Percentiles rank a stretch among this genome's conserved stretches.
Evolutionary conservation across 2,888 invertebrate species (phyloP).

Genomic region (Diarsia brunnea): DNA sequence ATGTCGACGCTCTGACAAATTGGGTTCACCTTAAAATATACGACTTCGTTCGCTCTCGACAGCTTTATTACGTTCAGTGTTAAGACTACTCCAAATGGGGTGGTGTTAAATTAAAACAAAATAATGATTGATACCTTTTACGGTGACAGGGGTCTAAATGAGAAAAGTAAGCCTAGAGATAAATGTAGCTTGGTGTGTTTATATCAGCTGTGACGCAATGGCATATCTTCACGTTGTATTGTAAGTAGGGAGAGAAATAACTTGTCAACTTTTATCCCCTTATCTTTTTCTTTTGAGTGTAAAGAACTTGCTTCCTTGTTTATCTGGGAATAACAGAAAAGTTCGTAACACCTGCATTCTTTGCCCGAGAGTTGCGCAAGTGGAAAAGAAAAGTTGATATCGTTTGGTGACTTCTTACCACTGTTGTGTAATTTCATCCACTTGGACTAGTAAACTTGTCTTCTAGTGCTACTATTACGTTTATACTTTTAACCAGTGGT

Average conservation of each 20-base stretch:
- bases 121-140: constrained; percentile 64
- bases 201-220: constrained; percentile 54
- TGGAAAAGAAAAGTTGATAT: constrained; percentile 27
- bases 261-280: constrained; percentile 40
- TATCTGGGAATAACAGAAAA: constrained; percentile 47
- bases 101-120: constrained; percentile 66
- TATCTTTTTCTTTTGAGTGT: constrained; percentile 52
- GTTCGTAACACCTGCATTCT: constrained; percentile 50
- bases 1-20: constrained; percentile 78
- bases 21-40: constrained; percentile 70
- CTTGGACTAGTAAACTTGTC: not conserved
- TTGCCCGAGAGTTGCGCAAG: constrained; percentile 44
- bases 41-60: constrained; percentile 74
- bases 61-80: constrained; percentile 74
- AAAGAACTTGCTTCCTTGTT: constrained; percentile 52
- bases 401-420: constrained; percentile 24
- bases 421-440: constrained; percentile 23
- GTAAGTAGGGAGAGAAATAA: constrained; percentile 29
- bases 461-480: not conserved
- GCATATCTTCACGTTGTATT: constrained; percentile 40
- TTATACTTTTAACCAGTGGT: not conserved
- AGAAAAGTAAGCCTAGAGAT: constrained; percentile 56
- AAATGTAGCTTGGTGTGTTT: constrained; percentile 47
- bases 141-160: constrained; percentile 55
- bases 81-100: constrained; percentile 63